Percentiles rank a stretch among this genome's conserved stretches.
These are phyloP conservation scores for Prunella fulvescens DNA, from an alignment of 2,113 vertebrate genomes.

Conservation along the genomic window DNA sequence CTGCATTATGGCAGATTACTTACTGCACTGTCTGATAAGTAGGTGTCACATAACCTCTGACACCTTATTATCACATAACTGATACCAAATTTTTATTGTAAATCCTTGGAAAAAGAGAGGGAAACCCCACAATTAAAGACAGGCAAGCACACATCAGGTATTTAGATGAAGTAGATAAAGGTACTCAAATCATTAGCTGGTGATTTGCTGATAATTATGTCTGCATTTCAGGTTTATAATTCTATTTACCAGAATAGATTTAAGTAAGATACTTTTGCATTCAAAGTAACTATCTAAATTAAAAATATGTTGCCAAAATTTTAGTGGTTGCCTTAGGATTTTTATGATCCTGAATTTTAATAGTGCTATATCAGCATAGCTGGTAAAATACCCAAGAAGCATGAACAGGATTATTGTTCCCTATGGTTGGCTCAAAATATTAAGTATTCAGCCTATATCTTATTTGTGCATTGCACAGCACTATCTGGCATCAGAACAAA, in stretches of 20 bases:
- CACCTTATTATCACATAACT: background rate
- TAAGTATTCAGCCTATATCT: background rate
- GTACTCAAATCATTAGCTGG: background rate
- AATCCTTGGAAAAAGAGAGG: background rate
- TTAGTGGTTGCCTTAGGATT: background rate
- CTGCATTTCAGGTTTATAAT: background rate
- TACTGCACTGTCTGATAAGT: background rate
- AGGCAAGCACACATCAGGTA: background rate
- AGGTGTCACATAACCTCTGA: background rate
- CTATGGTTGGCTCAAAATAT: background rate
- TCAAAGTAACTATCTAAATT: background rate
- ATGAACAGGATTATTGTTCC: background rate
- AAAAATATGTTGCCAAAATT: background rate
- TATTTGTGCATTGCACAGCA: background rate
- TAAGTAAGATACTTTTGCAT: background rate
- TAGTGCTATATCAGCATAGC: background rate
- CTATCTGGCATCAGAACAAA: background rate
- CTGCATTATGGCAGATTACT: background rate
- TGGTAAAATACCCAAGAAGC: background rate
- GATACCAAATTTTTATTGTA: background rate
- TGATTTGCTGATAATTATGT: background rate
- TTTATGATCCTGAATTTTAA: constrained; percentile 37
- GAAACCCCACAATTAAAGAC: background rate
- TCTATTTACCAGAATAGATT: background rate
- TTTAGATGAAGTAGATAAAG: background rate